Percentiles rank a stretch among this genome's conserved stretches.
phyloP scores from a whole-genome alignment of 2,888 invertebrate species.

The Diogma glabrata region DNA sequence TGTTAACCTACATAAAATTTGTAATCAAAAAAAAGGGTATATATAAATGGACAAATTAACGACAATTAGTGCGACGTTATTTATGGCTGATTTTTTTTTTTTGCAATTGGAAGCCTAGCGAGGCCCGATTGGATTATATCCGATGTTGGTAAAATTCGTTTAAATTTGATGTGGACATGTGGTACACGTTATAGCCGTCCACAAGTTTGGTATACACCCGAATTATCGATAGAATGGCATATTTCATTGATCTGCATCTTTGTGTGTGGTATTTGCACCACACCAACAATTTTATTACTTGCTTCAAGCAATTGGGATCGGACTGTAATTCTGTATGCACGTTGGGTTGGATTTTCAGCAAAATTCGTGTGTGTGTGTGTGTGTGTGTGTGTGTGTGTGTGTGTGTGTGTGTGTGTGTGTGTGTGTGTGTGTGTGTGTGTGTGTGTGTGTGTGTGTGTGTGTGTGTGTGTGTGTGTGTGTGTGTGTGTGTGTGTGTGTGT shows the following conservation, averaged over 20 bases:
- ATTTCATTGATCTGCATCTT: conserved; percentile 82
- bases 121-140: conserved; percentile 96
- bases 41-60: conserved; percentile 84
- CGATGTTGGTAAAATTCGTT: conserved; percentile 80
- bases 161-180: conserved; percentile 90
- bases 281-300: conserved; percentile 76
- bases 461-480: too few species aligned
- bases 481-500: too few species aligned
- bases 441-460: too few species aligned
- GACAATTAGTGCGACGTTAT: conserved; percentile 80
- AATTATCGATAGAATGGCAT: conserved; percentile 83
- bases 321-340: conserved; percentile 80
- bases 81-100: conserved; percentile 86
- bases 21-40: too few species aligned
- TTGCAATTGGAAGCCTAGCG: conserved; percentile 84
- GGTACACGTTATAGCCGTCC: conserved; percentile 82
- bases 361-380: too few species aligned
- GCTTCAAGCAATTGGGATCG: conserved; percentile 85
- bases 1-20: too few species aligned
- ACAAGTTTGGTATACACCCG: conserved; percentile 80
- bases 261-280: conserved; percentile 83
- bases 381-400: too few species aligned
- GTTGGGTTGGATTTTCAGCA: conserved; percentile 93
- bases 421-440: too few species aligned
- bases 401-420: too few species aligned